A percentile compares a stretch with the other conserved stretches of the same genome.
These are phyloP conservation scores for Marisa cornuarietis DNA, from an alignment of 1,140 invertebrate genomes.

Conservation along the genomic window DNA sequence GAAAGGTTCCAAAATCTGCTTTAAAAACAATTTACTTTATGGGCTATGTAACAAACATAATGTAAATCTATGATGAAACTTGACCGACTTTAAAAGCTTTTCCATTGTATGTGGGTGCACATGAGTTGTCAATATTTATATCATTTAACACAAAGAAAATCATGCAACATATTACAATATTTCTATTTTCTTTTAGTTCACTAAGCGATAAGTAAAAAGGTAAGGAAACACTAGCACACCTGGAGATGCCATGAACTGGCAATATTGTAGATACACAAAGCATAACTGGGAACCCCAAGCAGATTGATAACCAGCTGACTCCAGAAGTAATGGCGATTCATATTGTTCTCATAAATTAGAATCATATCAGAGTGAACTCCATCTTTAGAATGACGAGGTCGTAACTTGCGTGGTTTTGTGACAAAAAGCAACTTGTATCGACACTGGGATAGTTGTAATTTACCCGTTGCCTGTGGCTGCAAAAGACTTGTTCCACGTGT, in stretches of 20 bases:
- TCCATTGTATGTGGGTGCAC: no score
- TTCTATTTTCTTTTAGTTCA: no score
- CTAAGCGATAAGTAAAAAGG: no score
- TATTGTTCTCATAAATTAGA: constrained; percentile 23
- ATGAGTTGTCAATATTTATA: no score
- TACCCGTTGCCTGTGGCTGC: background rate
- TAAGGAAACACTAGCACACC: background rate
- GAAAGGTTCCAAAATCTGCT: no score
- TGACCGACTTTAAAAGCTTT: no score
- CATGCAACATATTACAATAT: no score
- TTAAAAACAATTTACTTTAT: no score
- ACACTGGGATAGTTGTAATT: background rate
- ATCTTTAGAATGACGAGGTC: constrained; percentile 11
- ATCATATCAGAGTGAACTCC: constrained; percentile 9
- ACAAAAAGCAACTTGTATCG: constrained; percentile 6
- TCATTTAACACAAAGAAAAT: no score
- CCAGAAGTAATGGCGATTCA: constrained; percentile 18
- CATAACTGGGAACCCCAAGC: constrained; percentile 12
- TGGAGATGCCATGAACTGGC: background rate
- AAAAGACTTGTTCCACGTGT: background rate
- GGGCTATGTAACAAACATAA: no score
- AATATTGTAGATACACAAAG: background rate
- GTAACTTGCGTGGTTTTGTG: constrained; percentile 14
- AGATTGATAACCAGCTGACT: constrained; percentile 21
- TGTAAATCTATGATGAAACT: no score